Base-by-base conservation (phyloP, 2,888 invertebrate genomes). In the Tanypteryx hageni region DNA sequence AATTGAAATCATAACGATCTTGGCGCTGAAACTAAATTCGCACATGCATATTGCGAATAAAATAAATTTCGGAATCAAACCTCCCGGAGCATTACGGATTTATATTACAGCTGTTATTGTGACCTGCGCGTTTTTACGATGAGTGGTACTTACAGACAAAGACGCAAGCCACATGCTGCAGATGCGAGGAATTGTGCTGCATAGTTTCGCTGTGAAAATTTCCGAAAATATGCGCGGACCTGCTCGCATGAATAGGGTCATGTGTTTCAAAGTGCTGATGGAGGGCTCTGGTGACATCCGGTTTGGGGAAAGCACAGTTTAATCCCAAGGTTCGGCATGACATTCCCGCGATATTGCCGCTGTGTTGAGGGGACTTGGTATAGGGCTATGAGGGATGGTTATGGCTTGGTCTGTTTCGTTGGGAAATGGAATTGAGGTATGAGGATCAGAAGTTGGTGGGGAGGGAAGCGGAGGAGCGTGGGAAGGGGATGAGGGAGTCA, bases 371-470 rank as follows among this genome's bases (percentile, higher is more conserved):
- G 13, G 59, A 44, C 18, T 59, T 22, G 58, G 59, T 16, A 22
- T 22, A 59, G 86, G 10, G 31, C 57, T 27, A 59, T 86, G 86
- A 86, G 86, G 86, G 59, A 86, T 57, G 86, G 86, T 86, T 61
- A 86, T 86, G 31, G 61, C 86, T 57, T 31, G 86, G 61, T 61
- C 86, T 86, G 61, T 86, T 59, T 27, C 86, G 59, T 61, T 61
- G 86, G 86, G 86, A 86, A 86, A 86, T 86, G 86, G 61, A 86
- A 86, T 86, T 61, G 86, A 86, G 86, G 59, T 61, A 86, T 31
- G 86, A 31, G 86, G 31, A 31, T 27, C 59, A 61, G 31, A 31
- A 14, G 64, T 56, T 18, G 57, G 85, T n/a, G 58, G 85, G n/a
- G 57, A 13, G 18, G 13, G 31, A 22, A 22, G 7, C 31, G 82